Percentiles rank a stretch among this genome's conserved stretches.
Evolutionary conservation across 2,888 invertebrate species (phyloP).

Genomic region (Chrysina gloriosa): DNA sequence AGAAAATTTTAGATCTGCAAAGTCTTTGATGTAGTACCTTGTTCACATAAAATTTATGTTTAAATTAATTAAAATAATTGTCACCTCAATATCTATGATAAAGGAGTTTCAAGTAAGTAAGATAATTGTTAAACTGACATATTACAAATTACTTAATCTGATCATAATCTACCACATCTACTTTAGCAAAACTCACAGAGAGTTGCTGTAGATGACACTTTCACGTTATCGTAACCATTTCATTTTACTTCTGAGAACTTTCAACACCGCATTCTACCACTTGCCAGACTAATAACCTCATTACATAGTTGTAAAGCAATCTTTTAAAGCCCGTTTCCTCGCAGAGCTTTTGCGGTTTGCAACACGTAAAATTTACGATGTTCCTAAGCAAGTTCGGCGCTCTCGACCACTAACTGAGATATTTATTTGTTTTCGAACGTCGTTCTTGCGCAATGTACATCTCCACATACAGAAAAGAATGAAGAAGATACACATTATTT

Average conservation of each 20-base stretch:
- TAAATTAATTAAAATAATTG: too few relatives aligned
- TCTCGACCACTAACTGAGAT: conserved; percentile 11
- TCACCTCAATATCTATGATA: too few relatives aligned
- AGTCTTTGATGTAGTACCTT: too few relatives aligned
- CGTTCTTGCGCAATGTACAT: conserved; percentile 16
- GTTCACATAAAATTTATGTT: too few relatives aligned
- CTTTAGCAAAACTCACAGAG: too few relatives aligned
- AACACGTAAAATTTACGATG: conserved; percentile 52
- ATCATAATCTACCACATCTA: too few relatives aligned
- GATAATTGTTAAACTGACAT: too few relatives aligned
- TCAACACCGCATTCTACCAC: not conserved
- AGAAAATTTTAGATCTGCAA: too few relatives aligned
- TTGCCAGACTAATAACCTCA: conserved; percentile 36
- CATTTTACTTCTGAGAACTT: not conserved
- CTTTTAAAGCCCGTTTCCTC: conserved; percentile 47
- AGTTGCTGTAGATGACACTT: too few relatives aligned
- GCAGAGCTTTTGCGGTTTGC: conserved; percentile 52
- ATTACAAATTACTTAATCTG: too few relatives aligned
- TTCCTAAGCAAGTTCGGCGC: conserved; percentile 10
- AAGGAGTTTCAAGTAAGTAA: too few relatives aligned
- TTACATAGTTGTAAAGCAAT: conserved; percentile 42
- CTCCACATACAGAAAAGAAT: not conserved
- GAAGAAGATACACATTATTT: conserved; percentile 5
- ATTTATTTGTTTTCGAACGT: conserved; percentile 22
- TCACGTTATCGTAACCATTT: not conserved